Percentiles rank a stretch among this genome's conserved stretches.
Evolutionary conservation across 2,797 vertebrate genomes (phyloP).

Genomic region (Falco peregrinus): DNA sequence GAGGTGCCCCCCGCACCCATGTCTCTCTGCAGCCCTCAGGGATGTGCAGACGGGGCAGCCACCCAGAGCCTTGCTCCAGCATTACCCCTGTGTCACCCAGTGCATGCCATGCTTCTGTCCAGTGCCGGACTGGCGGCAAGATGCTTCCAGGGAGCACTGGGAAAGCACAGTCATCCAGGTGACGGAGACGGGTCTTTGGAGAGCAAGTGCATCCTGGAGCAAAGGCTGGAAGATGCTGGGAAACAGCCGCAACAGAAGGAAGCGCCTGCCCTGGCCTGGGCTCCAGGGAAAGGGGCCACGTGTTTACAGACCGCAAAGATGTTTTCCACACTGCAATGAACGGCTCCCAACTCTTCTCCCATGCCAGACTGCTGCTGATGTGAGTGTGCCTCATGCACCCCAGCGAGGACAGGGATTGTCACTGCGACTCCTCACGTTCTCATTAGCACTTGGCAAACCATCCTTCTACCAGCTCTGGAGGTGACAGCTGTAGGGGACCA

Average conservation of each 20-base stretch:
- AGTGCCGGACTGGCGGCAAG: accelerated
- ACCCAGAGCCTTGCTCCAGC: neutral
- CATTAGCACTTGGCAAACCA: neutral
- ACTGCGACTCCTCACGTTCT: neutral
- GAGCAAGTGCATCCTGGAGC: neutral
- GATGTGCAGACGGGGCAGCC: neutral
- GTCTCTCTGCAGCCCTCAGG: neutral
- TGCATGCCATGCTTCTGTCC: accelerated
- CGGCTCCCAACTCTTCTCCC: neutral
- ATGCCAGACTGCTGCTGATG: neutral
- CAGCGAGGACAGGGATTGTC: neutral
- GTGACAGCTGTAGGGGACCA: neutral
- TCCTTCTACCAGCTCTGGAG: neutral
- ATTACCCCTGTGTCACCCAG: accelerated
- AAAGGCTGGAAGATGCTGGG: neutral
- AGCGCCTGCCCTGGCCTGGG: neutral
- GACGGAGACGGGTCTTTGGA: neutral
- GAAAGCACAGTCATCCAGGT: accelerated
- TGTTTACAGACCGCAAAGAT: neutral
- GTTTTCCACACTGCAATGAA: neutral
- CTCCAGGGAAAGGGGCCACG: neutral
- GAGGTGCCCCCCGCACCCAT: neutral
- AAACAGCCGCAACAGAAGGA: neutral
- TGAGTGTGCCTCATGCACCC: neutral
- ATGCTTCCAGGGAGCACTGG: neutral